Percentiles rank a stretch among this genome's conserved stretches.
Conservation (phyloP, 2,888 invertebrate species). For the Hecatera dysodea region DNA sequence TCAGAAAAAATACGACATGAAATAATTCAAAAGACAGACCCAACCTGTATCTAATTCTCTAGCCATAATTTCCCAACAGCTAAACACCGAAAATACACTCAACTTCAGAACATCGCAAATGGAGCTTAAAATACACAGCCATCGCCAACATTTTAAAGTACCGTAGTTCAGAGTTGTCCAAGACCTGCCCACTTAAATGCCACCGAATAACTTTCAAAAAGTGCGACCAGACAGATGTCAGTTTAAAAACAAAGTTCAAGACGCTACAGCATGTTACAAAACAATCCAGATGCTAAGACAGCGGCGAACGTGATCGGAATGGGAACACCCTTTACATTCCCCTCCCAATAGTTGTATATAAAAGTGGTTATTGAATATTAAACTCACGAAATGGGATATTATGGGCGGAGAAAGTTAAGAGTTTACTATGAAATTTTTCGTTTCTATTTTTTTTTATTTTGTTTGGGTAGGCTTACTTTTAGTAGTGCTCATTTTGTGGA, state of each 20-base stretch:
- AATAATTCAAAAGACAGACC: not conserved
- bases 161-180: conserved; percentile 47
- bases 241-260: conserved; percentile 84
- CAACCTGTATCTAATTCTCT: not conserved
- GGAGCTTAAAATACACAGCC: conserved; percentile 43
- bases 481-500: conserved; percentile 28
- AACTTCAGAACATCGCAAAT: conserved; percentile 30
- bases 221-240: conserved; percentile 74
- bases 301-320: conserved; percentile 83
- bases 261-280: conserved; percentile 83
- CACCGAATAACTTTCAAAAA: conserved; percentile 75
- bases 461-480: conserved; percentile 25
- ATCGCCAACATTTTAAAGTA: conserved; percentile 52
- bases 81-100: conserved; percentile 11
- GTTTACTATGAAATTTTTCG: conserved; percentile 66
- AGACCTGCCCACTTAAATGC: conserved; percentile 65
- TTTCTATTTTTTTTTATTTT: conserved; percentile 45
- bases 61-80: not conserved
- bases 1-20: no score
- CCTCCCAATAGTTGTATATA: conserved; percentile 75
- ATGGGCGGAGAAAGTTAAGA: conserved; percentile 68
- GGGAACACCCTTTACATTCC: conserved; percentile 48
- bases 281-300: conserved; percentile 89
- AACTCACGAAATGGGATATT: conserved; percentile 77
- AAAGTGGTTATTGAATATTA: conserved; percentile 83